Base-by-base conservation (phyloP, 2,797 vertebrate genomes). In the Eremophila alpestris region DNA sequence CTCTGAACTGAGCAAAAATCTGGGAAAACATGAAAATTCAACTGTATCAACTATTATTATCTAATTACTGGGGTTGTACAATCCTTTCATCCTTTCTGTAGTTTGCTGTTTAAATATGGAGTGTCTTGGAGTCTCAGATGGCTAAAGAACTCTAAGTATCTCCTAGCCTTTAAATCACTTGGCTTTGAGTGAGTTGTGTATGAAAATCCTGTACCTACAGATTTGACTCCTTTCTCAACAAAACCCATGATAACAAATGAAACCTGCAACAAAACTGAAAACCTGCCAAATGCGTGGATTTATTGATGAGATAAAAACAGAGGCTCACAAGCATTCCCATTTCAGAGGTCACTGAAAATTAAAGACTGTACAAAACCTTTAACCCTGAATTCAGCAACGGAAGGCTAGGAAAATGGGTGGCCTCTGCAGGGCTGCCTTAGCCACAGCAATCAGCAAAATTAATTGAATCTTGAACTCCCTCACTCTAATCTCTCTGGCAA, bases 381-480 rank as follows among this genome's bases (percentile, higher is more conserved):
- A 45, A 34, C 45, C 30, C 54, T 64, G 38, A 79, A 51, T 68
- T 79, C 80, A 67, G 29, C 38, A 27, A 40, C 38, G 30, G 41
- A 51, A 81, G 79, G 27, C 23, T 76, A 56, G 32, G 27, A 76
- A 70, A 88, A 74, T 29, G 19, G n/a, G 62, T 24, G 45, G 41
- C 30, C 11, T 79, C 45, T 88, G 27, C 48, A 36, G 36, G 26
- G 23, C 40, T 85, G 36, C 68, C 51, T 58, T 89, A 73, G 32
- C 9, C 3, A 4, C 67, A 63, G 34, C 41, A 6, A 38, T 38
- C 38, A 38, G 38, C 38, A 48, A 5, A 56, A 65, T 75, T 68
- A 60, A 59, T 77, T 86, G 55, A 64, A 93, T 94, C 69, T 3
- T 65, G 22, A 81, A 63, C 67, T 73, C 59, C 29, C 52, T 91